Evolutionary conservation across 2,888 invertebrate species (phyloP).

Genomic region (Elaeidobius kamerunicus): DNA sequence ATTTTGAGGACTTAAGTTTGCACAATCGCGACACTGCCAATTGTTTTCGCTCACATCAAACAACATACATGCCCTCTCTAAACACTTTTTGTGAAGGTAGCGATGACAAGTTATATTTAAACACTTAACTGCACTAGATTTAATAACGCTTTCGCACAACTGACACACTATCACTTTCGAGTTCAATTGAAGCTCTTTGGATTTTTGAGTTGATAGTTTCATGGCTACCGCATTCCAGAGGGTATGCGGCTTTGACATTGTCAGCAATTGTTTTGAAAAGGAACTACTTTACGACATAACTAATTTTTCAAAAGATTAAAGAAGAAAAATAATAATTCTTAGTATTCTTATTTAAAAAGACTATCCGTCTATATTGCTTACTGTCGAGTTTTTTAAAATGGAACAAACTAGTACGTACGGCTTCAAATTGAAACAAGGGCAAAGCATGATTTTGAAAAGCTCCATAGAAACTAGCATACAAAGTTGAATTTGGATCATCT

Average conservation of each 20-base stretch:
- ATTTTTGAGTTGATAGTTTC: constrained; percentile 11
- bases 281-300: neutral
- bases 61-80: constrained; percentile 34
- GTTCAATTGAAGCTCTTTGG: constrained; percentile 4
- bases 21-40: constrained; percentile 36
- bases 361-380: too few relatives aligned
- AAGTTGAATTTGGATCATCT: too few relatives aligned
- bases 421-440: too few relatives aligned
- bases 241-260: constrained; percentile 15
- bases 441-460: too few relatives aligned
- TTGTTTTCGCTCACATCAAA: constrained; percentile 32
- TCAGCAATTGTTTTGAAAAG: too few relatives aligned
- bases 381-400: too few relatives aligned
- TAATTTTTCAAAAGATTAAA: neutral
- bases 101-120: constrained; percentile 31
- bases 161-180: constrained; percentile 24
- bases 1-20: constrained; percentile 21
- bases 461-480: too few relatives aligned
- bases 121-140: constrained; percentile 37
- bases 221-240: constrained; percentile 17
- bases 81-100: constrained; percentile 36
- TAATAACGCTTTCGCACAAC: constrained; percentile 31
- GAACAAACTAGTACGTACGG: too few relatives aligned
- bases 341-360: too few relatives aligned
- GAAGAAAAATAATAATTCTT: too few relatives aligned